Base-by-base conservation (phyloP, 2,113 vertebrate species). In the Rousettus leschenaultii region DNA sequence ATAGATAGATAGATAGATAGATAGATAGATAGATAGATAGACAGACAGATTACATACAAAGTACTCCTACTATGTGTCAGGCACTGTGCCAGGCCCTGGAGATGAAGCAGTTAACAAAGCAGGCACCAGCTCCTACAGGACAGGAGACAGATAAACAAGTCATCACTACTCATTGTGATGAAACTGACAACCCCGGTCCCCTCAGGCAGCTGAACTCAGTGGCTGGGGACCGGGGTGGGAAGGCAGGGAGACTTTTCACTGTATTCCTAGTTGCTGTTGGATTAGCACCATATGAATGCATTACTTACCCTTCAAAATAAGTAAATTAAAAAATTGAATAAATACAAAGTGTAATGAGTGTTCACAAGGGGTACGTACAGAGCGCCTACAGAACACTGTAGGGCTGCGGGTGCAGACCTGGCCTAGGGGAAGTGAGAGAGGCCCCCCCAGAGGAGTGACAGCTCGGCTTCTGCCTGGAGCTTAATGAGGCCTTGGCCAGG, bases 71-170 rank as follows among this genome's bases (percentile, higher is more conserved):
- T 57, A 2, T 8, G 43, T 55, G 55, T 63, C 84, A 86, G 30
- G 85, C 74, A 53, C 63, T 7, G 12, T 30, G 53, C 77, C 21
- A 21, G 33, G 55, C 38, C 45, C 35, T 13, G 89, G 83, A 26
- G 30, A 66, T 33, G 85, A 95, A 82, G 96, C 40, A n/a, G 85
- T 92, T 89, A 92, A 83, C 7, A 5, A 53, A 85, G 10, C 84
- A 85, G 40, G 85, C n/a, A 6, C 13, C 18, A 57, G 63, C 48
- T 68, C 91, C 26, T 68, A 75, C 53, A 92, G 79, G 65, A 88
- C 26, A 55, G 75, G 74, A 86, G 66, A 86, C 45, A 53, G 89
- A 83, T 79, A 92, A 91, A 96, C 61, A 78, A 92, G 91, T 77
- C 63, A 38, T 74, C 79, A 61, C 79, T 10, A 21, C 5, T 63